Evolutionary conservation across 2,888 invertebrate species (phyloP), one percentile per base, ranked within the genome.

Genomic region (Tachina fera): DNA sequence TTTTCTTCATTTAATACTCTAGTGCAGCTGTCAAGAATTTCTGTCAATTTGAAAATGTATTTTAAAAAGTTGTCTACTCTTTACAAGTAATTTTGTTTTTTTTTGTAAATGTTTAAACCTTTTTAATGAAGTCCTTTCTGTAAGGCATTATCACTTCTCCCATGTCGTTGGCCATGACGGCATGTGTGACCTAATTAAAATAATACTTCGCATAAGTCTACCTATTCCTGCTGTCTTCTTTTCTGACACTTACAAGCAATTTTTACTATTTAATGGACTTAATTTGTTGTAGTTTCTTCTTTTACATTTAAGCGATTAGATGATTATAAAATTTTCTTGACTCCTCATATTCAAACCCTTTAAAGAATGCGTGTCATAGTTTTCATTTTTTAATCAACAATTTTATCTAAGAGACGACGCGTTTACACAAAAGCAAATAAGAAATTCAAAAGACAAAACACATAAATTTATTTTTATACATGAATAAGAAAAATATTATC

Each of bases 301-400:
- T 65, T 51, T 49, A 39, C 61, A 56, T 70, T 61, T 47, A 70
- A 82, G 56, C 45, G 31, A 70, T 53, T 61, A 10, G 11, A 16
- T 45, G 43, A 19, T 45, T 63, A 39, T 13, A 56, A n/a, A 13
- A 8, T 19, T 56, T 56, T 70, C 14, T 70, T 56, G 39, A 9
- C 16, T 39, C 8, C 45, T 68, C 51, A 67, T 74, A 74, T 60
- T 43, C 39, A 10, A 76, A 65, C 22, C 65, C 63, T 63, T 58
- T 58, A 49, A 83, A 77, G 45, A 90, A 91, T 91, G 90, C 91
- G 88, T 91, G 90, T 89, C 90, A 89, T 88, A 76, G 53, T 53
- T 31, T 71, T 81, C 56, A 67, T 76, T 84, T 31, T 70, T 58
- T 70, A 72, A 81, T 82, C 58, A 61, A 71, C 76, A 70, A 49